These are phyloP conservation scores for Callopanchax toddi DNA, from an alignment of 2,113 vertebrate species.

Conservation along the genomic window DNA sequence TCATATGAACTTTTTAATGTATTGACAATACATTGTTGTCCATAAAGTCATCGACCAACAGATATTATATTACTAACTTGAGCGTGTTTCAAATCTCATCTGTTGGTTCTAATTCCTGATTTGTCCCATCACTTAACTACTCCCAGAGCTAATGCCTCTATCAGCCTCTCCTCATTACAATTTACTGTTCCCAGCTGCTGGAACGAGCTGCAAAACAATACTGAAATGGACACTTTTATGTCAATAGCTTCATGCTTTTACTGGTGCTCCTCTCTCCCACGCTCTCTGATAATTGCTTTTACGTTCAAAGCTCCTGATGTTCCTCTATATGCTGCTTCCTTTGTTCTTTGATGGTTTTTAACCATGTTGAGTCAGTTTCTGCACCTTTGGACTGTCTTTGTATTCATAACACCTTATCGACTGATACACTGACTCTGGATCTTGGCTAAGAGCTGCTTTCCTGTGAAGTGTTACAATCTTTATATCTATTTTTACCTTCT, in stretches of 20 bases:
- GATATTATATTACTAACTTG: slow-evolving; percentile 58
- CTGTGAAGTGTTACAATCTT: neutral
- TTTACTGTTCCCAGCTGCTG: slow-evolving; percentile 65
- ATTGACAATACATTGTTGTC: slow-evolving; percentile 6
- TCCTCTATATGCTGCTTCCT: slow-evolving; percentile 41
- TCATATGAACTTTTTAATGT: slow-evolving; percentile 32
- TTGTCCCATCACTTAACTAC: slow-evolving; percentile 64
- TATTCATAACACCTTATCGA: slow-evolving; percentile 36
- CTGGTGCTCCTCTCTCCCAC: slow-evolving; percentile 35
- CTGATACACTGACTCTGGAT: slow-evolving; percentile 24
- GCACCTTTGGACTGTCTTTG: slow-evolving; percentile 44
- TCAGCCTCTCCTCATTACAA: slow-evolving; percentile 67
- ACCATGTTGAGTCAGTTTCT: slow-evolving; percentile 39
- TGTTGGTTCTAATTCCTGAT: slow-evolving; percentile 62
- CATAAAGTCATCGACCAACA: slow-evolving; percentile 47
- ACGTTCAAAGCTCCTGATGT: slow-evolving; percentile 59
- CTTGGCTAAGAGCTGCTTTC: neutral
- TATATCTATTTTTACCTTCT: neutral
- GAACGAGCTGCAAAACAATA: slow-evolving; percentile 63
- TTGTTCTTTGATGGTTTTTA: slow-evolving; percentile 50
- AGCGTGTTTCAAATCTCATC: slow-evolving; percentile 61
- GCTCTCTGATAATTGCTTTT: slow-evolving; percentile 60
- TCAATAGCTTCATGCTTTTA: slow-evolving; percentile 63
- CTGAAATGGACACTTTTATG: slow-evolving; percentile 69
- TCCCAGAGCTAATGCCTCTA: slow-evolving; percentile 65